Base-by-base conservation (phyloP, 2,113 vertebrate genomes). In the Chaenogobius annularis region DNA sequence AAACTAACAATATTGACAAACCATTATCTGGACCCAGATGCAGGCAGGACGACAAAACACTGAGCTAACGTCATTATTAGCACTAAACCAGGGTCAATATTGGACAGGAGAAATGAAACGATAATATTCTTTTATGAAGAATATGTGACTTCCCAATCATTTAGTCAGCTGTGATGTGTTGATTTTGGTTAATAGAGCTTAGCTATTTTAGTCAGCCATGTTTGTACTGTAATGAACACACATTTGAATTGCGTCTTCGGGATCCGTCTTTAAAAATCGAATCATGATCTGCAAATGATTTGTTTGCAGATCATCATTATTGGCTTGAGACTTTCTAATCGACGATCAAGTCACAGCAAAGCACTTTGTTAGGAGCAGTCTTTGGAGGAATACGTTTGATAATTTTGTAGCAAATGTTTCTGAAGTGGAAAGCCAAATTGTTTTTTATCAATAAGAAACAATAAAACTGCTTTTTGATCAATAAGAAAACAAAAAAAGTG, bases 11-110 rank as follows among this genome's bases (percentile, higher is more conserved):
- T 55, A 59, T 65, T 50, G 78, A 83, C 75, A 77, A 50, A 46
- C 78, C 78, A 83, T 85, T 72, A 75, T 37, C 14, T 9, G 40
- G 37, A 69, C 55, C 13, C 47, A 55, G 71, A 66, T 54, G 2
- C 37, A 7, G 63, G 9, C 13, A n/a, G 35, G 10, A 61, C 14
- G 13, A 19, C 10, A 13, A n/a, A n/a, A 11, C 37, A 44, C 40
- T 64, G 37, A 62, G 12, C 46, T 23, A 44, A 50, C 56, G 20
- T 47, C 5, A 15, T 19, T 17, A 5, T 22, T 37, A 17, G 26
- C 23, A 20, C 26, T 47, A 17, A 43, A 23, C 68, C 55, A 58
- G 5, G 35, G 10, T 56, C n/a, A 69, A 65, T 10, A 64, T 5
- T 66, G n/a, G 63, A 66, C 63, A 23, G 35, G 61, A n/a, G 17